These are phyloP conservation scores for Lagopus leucura DNA, from an alignment of 2,113 vertebrate genomes.

Conservation along the genomic window DNA sequence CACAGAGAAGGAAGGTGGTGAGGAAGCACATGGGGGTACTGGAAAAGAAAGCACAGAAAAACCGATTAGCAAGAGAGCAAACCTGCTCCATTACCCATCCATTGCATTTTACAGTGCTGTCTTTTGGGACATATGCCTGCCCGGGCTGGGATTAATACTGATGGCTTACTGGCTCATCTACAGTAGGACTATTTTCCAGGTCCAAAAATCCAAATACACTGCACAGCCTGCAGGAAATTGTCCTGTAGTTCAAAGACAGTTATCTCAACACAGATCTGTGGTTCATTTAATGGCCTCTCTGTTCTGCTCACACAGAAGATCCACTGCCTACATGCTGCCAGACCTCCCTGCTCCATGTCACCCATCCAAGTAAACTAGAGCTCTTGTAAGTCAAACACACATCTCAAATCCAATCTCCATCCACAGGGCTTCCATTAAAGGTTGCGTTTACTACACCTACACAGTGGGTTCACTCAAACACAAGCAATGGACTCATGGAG, in stretches of 20 bases:
- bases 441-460: background rate
- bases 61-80: background rate
- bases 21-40: background rate
- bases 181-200: background rate
- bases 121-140: background rate
- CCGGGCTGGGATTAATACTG: background rate
- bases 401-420: background rate
- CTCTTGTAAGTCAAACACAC: background rate
- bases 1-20: background rate
- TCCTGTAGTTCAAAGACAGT: background rate
- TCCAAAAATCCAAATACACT: background rate
- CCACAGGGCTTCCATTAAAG: background rate
- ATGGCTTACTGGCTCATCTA: background rate
- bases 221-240: background rate
- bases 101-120: background rate
- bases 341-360: accelerated
- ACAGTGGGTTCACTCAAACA: background rate
- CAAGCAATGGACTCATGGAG: background rate
- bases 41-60: background rate
- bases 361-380: background rate
- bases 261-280: background rate
- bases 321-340: background rate
- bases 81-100: background rate
- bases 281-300: background rate
- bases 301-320: background rate